Percentiles rank a stretch among this genome's conserved stretches.
Evolutionary conservation across 2,888 invertebrate genomes (phyloP).

Genomic region (Lepeophtheirus nordmannii): DNA sequence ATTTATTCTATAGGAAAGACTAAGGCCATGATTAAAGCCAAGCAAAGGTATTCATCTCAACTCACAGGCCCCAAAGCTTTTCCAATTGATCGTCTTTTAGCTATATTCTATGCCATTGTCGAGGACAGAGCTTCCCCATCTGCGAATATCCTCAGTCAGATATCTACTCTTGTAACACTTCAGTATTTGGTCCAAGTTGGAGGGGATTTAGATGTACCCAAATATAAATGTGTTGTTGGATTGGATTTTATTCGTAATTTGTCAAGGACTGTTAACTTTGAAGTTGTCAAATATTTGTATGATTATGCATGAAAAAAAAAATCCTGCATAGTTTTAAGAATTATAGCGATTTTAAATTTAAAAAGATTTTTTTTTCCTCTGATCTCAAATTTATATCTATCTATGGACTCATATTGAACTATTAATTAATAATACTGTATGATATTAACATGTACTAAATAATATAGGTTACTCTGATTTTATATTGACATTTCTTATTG

Average conservation of each 20-base stretch:
- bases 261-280: slow-evolving; percentile 53
- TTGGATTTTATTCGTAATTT: slow-evolving; percentile 63
- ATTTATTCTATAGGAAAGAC: background rate
- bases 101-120: slow-evolving; percentile 75
- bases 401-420: no score
- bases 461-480: no score
- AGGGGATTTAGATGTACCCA: slow-evolving; percentile 57
- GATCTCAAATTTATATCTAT: background rate
- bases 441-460: no score
- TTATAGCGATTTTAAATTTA: background rate
- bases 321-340: background rate
- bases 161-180: slow-evolving; percentile 67
- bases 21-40: slow-evolving; percentile 27
- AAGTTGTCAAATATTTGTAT: slow-evolving; percentile 56
- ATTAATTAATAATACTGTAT: no score
- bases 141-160: slow-evolving; percentile 54
- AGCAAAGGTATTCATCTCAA: slow-evolving; percentile 47
- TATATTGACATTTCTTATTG: no score
- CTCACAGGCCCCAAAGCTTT: slow-evolving; percentile 65
- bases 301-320: slow-evolving; percentile 35
- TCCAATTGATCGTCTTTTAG: slow-evolving; percentile 59
- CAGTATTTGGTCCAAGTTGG: slow-evolving; percentile 54
- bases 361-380: background rate
- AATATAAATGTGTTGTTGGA: slow-evolving; percentile 69
- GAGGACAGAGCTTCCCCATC: slow-evolving; percentile 69